A percentile compares a stretch with the other conserved stretches of the same genome.
Evolutionary conservation across 2,888 invertebrate species (phyloP).

Genomic region (Parelbella ahira): DNA sequence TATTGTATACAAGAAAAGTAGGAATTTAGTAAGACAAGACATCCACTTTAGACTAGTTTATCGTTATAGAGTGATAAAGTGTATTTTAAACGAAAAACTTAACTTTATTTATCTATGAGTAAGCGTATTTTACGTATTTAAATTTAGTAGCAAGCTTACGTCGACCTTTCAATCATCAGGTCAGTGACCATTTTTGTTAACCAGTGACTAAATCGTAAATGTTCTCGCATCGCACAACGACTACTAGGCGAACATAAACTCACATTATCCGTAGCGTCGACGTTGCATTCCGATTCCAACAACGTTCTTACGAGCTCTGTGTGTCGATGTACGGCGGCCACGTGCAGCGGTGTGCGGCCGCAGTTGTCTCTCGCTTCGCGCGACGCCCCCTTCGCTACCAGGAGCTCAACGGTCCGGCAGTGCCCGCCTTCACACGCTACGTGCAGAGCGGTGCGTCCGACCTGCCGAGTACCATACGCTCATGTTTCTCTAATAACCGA

Average conservation of each 20-base stretch:
- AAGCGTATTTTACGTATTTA: too few species aligned
- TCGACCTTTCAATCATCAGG: too few species aligned
- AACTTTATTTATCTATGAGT: too few species aligned
- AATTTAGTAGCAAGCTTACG: too few species aligned
- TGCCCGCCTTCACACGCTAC: constrained; percentile 86
- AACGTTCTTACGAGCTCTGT: constrained; percentile 86
- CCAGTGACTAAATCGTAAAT: neutral
- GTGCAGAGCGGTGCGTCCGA: constrained; percentile 84
- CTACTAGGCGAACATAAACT: constrained; percentile 38
- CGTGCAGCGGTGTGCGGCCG: constrained; percentile 87
- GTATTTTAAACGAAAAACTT: too few species aligned
- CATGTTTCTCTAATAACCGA: too few species aligned
- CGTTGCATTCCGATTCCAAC: constrained; percentile 84
- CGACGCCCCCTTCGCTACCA: constrained; percentile 82
- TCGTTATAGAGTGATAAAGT: too few species aligned
- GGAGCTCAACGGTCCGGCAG: constrained; percentile 79
- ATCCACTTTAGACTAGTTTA: neutral
- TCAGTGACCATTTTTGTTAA: too few species aligned
- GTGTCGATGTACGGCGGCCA: constrained; percentile 88
- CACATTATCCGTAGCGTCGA: constrained; percentile 74
- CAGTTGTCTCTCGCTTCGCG: constrained; percentile 85
- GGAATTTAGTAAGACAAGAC: neutral
- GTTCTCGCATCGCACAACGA: constrained; percentile 2
- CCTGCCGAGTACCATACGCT: too few species aligned
- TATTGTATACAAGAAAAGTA: neutral